Base-by-base conservation (phyloP, 2,113 vertebrate species). In the Edolisoma coerulescens region DNA sequence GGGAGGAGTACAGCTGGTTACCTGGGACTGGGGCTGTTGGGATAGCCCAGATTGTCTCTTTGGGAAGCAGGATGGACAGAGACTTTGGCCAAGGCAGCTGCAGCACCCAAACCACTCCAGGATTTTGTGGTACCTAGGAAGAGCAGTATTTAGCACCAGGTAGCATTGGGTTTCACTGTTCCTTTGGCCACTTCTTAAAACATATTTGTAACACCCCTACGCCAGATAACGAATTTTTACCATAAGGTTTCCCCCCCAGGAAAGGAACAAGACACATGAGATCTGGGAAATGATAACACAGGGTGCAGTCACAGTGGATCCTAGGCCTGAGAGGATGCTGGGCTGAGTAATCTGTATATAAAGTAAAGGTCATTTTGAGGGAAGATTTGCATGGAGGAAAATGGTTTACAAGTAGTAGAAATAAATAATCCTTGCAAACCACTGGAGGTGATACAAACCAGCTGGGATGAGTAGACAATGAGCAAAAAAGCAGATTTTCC, bases 291-390 rank as follows among this genome's bases (percentile, higher is more conserved):
- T 35, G 0, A 0, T 7, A 60, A 59, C 35, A 56, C 23, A 68
- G 71, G 13, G 7, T 76, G 19, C 16, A 84, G 52, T 10, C 77
- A 49, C 35, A 77, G 37, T 6, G 4, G 39, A 54, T 35, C 56
- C 42, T 6, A 9, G 2, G 37, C 41, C 80, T 16, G 56, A 44
- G 73, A 89, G 56, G 74, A 63, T 33, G 69, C 60, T 26, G 85
- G 22, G 26, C 49, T 93, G 90, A 93, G 70, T 79, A 84, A 93
- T 93, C 49, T 84, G 92, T 78, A 21, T 79, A 82, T 12, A 84
- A 8, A 70, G 68, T 41, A 93, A 85, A 94, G 71, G 83, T 87
- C 84, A 44, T 44, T 83, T 19, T 12, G 67, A 86, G 67, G 42
- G 50, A 83, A 67, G 54, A 83, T 44, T 21, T 77, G 20, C 37